phyloP scores from a whole-genome alignment of 2,113 vertebrate genomes.

The Sorex fumeus region DNA sequence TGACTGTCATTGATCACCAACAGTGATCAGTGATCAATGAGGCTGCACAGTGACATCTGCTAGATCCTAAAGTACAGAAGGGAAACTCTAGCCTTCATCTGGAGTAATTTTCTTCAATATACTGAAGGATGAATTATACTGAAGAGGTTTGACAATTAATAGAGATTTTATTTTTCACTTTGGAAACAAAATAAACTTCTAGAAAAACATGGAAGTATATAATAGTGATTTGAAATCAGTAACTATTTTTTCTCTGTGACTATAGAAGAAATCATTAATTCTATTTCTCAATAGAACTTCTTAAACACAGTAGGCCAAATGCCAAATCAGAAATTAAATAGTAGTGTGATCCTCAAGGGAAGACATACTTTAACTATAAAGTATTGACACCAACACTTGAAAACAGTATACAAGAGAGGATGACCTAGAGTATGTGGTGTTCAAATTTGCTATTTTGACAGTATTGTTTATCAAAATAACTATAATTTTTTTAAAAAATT shows the following conservation, averaged over 20 bases:
- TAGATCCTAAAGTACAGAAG: background rate
- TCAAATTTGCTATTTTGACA: conserved; percentile 81
- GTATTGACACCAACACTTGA: conserved; percentile 80
- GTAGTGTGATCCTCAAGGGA: conserved; percentile 75
- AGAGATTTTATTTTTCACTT: background rate
- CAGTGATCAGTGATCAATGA: background rate
- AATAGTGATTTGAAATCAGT: conserved; percentile 83
- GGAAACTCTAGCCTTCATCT: background rate
- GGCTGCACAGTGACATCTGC: background rate
- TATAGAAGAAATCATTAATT: conserved; percentile 82
- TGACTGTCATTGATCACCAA: background rate
- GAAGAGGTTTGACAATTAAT: conserved; percentile 50
- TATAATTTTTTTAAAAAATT: conserved; percentile 82
- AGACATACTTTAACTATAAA: conserved; percentile 84
- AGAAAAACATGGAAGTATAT: conserved; percentile 80
- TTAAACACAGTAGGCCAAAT: conserved; percentile 83
- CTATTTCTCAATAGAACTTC: conserved; percentile 81
- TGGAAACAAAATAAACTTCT: conserved; percentile 56
- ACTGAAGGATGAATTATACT: conserved; percentile 54
- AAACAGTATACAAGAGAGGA: conserved; percentile 74
- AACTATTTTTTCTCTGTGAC: conserved; percentile 85
- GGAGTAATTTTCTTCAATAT: conserved; percentile 44
- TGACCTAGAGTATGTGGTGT: conserved; percentile 69
- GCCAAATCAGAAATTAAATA: conserved; percentile 87
- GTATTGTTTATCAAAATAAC: conserved; percentile 86